Evolutionary conservation across 2,113 vertebrate genomes (phyloP), one percentile per base, ranked within the genome.

Genomic region (Leucosticte australis): DNA sequence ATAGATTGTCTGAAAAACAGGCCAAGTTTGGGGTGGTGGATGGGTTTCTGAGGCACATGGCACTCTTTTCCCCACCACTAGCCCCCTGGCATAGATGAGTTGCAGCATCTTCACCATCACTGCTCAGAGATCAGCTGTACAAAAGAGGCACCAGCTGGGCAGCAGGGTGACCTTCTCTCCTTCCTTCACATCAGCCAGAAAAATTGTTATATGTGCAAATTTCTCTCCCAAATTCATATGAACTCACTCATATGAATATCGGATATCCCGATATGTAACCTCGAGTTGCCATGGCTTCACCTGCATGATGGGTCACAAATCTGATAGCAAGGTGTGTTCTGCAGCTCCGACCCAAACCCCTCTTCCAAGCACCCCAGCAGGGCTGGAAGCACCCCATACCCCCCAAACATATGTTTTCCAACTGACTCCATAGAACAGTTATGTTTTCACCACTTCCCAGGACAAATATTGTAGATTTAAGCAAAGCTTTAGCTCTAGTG

Each of bases 321-420:
- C 1, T 0, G 0, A 39, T 3, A 55, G n/a, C 17, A 28, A 7
- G 2, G 0, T 20, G 6, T 23, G 10, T 10, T 78, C 42, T 33
- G 15, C 44, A 57, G 37, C 33, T 64, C 33, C 67, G 13, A 4
- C 19, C 46, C 21, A 30, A 69, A 50, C 50, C 4, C 4, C 7
- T 39, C 14, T 49, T 64, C 44, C 1, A 0, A 49, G 30, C 24
- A 63, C 3, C 49, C 12, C 37, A 15, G 6, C 0, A 5, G 10
- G 41, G 22, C 39, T 37, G 26, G 30, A 63, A 74, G 4, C 5
- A 71, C 7, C 19, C 17, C 0, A 0, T 22, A 5, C 5, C 31
- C 28, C 39, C 18, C 15, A 24, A 18, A 59, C 3, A 46, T 11
- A 19, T 35, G 42, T 12, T 27, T 35, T 41, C 9, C 22, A 26